These are phyloP conservation scores for Pelosia muscerda DNA, from an alignment of 2,888 invertebrate species.

Conservation along the genomic window DNA sequence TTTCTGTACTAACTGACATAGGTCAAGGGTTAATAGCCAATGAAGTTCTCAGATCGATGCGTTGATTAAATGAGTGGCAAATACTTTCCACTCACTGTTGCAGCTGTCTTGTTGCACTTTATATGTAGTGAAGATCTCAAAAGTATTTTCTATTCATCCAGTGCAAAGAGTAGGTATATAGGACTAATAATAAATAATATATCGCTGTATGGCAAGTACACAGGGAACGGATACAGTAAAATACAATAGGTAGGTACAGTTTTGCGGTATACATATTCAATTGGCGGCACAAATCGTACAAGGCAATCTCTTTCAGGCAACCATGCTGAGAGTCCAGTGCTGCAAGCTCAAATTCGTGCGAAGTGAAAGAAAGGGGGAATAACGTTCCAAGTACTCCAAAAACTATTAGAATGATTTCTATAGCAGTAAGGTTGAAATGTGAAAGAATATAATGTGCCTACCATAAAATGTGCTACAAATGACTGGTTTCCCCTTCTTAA, in stretches of 20 bases:
- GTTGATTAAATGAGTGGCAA: conserved; percentile 58
- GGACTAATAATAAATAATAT: no score
- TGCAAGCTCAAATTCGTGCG: no score
- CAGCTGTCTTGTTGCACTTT: conserved; percentile 20
- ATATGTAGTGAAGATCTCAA: conserved; percentile 4
- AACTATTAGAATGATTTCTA: background rate
- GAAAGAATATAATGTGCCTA: background rate
- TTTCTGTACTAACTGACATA: conserved; percentile 74
- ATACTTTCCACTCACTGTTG: conserved; percentile 48
- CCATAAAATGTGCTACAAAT: background rate
- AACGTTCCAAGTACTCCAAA: no score
- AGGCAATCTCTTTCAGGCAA: no score
- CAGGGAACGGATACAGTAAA: no score
- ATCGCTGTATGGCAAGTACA: no score
- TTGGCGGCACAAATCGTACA: no score
- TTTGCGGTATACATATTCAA: no score
- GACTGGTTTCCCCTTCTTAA: background rate
- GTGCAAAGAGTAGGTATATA: background rate
- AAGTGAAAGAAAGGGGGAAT: no score
- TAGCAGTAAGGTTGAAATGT: background rate
- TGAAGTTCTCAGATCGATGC: conserved; percentile 73
- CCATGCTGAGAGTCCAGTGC: no score
- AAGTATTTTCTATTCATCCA: conserved; percentile 1
- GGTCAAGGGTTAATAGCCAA: conserved; percentile 77
- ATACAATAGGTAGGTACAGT: no score